phyloP scores from a whole-genome alignment of 2,797 vertebrate genomes.

The Kryptopterus vitreolus region DNA sequence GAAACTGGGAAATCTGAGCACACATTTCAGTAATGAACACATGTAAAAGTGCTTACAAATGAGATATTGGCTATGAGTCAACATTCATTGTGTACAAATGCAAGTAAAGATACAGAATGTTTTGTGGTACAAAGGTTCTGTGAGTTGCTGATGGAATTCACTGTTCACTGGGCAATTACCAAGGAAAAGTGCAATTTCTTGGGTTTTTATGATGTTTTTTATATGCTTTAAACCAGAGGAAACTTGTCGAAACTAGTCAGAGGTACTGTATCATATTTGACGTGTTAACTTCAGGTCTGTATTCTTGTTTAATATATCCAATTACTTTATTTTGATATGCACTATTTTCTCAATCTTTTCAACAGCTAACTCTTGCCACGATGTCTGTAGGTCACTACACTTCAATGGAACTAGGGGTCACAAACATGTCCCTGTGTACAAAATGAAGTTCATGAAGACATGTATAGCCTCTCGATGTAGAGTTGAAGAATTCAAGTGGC shows the following conservation, averaged over 20 bases:
- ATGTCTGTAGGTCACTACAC: no score
- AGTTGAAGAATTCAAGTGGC: no score
- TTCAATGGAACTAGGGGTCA: no score
- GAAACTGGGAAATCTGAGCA: constrained; percentile 24
- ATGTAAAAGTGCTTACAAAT: not conserved
- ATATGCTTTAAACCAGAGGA: not conserved
- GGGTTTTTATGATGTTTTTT: not conserved
- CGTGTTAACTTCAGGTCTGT: not conserved
- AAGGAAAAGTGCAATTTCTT: not conserved
- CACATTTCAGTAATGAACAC: not conserved
- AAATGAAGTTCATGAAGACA: no score
- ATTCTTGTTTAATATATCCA: no score
- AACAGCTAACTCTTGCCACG: no score
- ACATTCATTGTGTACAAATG: not conserved
- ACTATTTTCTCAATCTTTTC: no score
- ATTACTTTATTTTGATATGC: no score
- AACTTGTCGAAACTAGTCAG: not conserved
- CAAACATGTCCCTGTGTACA: no score
- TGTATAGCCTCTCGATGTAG: no score
- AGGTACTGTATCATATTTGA: not conserved
- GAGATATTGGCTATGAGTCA: not conserved
- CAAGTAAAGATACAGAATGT: constrained; percentile 2
- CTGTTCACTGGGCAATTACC: not conserved
- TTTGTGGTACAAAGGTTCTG: not conserved
- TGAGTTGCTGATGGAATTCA: not conserved